Percentiles rank a stretch among this genome's conserved stretches.
Evolutionary conservation across 2,888 invertebrate species (phyloP).

Genomic region (Griposia aprilina): DNA sequence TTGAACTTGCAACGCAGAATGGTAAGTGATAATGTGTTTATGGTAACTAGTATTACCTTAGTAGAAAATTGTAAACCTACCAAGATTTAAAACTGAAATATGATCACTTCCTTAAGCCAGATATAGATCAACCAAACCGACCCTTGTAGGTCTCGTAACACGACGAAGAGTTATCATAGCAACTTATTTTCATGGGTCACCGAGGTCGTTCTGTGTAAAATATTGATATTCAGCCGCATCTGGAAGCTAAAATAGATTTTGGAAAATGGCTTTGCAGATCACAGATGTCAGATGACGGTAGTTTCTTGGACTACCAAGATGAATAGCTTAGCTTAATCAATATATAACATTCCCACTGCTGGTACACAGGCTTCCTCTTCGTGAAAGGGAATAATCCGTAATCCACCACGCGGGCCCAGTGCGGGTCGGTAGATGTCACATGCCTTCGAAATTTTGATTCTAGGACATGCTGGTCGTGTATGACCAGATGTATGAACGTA

Average conservation of each 20-base stretch:
- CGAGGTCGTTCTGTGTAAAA: conserved; percentile 17
- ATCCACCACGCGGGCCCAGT: too few species aligned
- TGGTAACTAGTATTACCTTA: too few species aligned
- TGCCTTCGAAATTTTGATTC: too few species aligned
- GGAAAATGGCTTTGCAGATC: not conserved
- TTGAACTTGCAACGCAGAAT: not conserved
- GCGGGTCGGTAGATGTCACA: too few species aligned
- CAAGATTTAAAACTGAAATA: not conserved
- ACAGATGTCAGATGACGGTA: not conserved
- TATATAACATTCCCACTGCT: too few species aligned
- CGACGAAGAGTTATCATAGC: conserved; percentile 13
- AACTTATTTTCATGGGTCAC: conserved; percentile 17
- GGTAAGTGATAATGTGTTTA: too few species aligned
- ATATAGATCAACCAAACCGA: not conserved
- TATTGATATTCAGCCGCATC: conserved; percentile 41
- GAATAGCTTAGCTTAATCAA: too few species aligned
- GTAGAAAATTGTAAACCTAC: too few species aligned
- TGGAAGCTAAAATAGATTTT: conserved; percentile 19
- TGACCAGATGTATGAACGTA: too few species aligned
- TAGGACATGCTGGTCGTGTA: too few species aligned
- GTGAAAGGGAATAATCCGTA: too few species aligned
- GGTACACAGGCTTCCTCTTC: too few species aligned
- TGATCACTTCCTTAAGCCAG: conserved; percentile 6
- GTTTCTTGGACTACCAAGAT: not conserved
- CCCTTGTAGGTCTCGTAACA: not conserved